Percentiles rank a stretch among this genome's conserved stretches.
phyloP scores from a whole-genome alignment of 2,888 invertebrate genomes.

The Leistus spinibarbis region DNA sequence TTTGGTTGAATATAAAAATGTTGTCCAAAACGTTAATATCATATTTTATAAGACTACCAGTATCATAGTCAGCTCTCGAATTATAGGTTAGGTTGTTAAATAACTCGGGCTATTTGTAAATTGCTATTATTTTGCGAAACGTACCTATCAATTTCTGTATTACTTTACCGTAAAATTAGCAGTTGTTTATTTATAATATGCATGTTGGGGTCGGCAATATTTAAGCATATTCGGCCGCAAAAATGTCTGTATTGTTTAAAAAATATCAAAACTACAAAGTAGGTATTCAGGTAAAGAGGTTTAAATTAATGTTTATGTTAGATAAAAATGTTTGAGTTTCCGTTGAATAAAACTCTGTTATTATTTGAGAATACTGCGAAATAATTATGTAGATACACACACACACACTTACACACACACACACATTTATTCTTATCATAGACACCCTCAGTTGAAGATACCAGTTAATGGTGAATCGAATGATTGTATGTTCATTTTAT shows the following conservation, averaged over 20 bases:
- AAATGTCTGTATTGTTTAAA: background rate
- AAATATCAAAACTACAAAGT: background rate
- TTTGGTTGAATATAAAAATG: slow-evolving; percentile 24
- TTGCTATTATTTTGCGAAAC: slow-evolving; percentile 17
- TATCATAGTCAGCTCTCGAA: slow-evolving; percentile 16
- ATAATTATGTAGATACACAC: background rate
- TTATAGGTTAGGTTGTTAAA: slow-evolving; percentile 17
- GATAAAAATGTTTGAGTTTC: background rate
- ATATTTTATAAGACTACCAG: slow-evolving; percentile 29
- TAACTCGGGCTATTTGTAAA: slow-evolving; percentile 6
- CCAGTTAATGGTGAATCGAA: no score
- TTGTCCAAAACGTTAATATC: slow-evolving; percentile 10
- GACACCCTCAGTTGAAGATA: no score
- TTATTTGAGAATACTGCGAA: background rate
- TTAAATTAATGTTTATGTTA: background rate
- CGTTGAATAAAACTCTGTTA: background rate
- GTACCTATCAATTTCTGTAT: slow-evolving; percentile 18
- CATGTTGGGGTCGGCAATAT: background rate
- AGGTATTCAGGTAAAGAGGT: background rate
- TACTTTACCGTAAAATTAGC: slow-evolving; percentile 17
- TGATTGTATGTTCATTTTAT: no score
- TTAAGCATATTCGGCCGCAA: background rate
- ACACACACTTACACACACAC: no score
- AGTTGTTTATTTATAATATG: background rate
- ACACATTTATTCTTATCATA: no score